Evolutionary conservation across 2,113 vertebrate genomes (phyloP), one percentile per base, ranked within the genome.

Genomic region (Siphamia tubifer): DNA sequence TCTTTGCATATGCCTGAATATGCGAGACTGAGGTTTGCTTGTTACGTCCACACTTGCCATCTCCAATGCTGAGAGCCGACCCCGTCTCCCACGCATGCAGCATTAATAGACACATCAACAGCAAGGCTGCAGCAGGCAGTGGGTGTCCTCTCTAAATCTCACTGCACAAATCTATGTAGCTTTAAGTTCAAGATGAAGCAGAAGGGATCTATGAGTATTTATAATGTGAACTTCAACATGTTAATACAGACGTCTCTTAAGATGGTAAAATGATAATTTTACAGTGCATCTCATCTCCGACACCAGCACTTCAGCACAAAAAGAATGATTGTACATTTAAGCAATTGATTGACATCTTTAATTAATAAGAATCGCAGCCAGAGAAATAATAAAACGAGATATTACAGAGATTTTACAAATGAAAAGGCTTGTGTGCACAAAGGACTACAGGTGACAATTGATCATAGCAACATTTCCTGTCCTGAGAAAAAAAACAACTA

Each of bases 71-170:
- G 56, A 76, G 72, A 71, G 85, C 79, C 75, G 55, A 87, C 80
- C 87, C 80, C 11, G 27, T 87, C 87, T 87, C 89, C 87, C 89
- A 89, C 86, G 77, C 89, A 86, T 80, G 75, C 83, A 82, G 85
- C 87, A 88, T 79, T 86, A 84, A 87, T 89, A 86, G 88, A 88
- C 73, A 87, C 70, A 80, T 67, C 71, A 61, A 70, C 87, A 85
- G 82, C 63, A 61, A 57, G 24, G 77, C 85, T 81, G 81, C 79
- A 85, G 81, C 68, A 81, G 80, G 75, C 68, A 68, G 81, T 82
- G 81, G 83, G 84, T 83, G 81, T 78, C 81, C 77, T 84, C 78
- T 78, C 75, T 56, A 83, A 77, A 84, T 51, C 42, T 69, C 53
- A 48, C 65, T 61, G 79, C 78, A 79, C 70, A 61, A 45, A 77